Evolutionary conservation across 2,797 vertebrate genomes (phyloP), one percentile per base, ranked within the genome.

Genomic region (Pseudochromis fuscus): DNA sequence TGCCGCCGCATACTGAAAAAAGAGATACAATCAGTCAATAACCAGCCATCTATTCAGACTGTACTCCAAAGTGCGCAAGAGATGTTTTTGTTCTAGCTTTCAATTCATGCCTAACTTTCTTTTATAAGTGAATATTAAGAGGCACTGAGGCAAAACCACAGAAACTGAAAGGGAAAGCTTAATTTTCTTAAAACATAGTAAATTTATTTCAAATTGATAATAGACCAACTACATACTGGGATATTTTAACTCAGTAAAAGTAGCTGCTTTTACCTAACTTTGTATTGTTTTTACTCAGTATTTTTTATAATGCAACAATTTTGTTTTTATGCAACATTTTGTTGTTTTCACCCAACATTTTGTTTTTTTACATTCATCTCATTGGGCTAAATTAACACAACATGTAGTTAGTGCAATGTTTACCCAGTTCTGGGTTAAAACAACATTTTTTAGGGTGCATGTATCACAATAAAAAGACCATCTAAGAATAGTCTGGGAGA

Each of bases 1-100:
- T 95, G 96, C 65, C 98, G 96, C 53, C 94, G 94, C 97, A 98
- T 99, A 91, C 98, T 99, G 84, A 6, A 71, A 57, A 87, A 45
- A 82, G 35, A 73, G 25, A 60, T 28, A 69, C 8, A 87, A 73
- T 11, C 27, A 65, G 51, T 78, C 19, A 33, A 16, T 56, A 73
- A 67, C 11, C 33, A 69, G 16, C 19, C 16, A 57, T n/a, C 67
- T 42, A 72, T 71, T 80, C 55, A 87, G 48, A 44, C 24, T 10
- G 31, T 49, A 46, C 60, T 67, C 67, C 6, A 21, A 53, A 58
- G 38, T 40, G 61, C 9, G 35, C 19, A 49, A 50, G 21, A 75
- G 12, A 7, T 6, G 8, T 48, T 66, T 83, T 79, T 75, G 44
- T 79, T 72, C 12, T 28, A 30, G 66, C 30, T 65, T 81, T 60